Evolutionary conservation across 1,140 invertebrate species (phyloP), one percentile per base, ranked within the genome.

Genomic region (Cyclargus thomasi): DNA sequence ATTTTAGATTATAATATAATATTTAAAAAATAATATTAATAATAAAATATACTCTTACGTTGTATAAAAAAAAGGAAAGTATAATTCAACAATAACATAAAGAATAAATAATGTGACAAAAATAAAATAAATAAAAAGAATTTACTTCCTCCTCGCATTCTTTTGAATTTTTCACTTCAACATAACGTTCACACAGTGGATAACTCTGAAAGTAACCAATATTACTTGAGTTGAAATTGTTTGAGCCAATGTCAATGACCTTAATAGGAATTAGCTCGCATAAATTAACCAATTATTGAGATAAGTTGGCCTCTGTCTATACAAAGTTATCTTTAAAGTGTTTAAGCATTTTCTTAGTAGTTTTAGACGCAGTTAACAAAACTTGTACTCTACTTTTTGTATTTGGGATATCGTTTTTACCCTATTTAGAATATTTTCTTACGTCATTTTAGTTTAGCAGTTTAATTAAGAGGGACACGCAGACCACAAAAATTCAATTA

Each of bases 81-180:
- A 29, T 29, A 29, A 29, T 29, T 29, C 5, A 29, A 7, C 29
- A 7, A 29, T 7, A 23, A 2, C 6, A 6, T 23, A 2, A 23
- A 6, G 8, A 29, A 29, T 7, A 29, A 29, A 20, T 17, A 23
- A 21, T 62, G 16, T n/a, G 14, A 62, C 62, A 23, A n/a, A 29
- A 23, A 4, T 22, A 29, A 29, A 53, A 66, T 59, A 74, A 67
- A 74, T 62, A 69, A 72, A 74, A 70, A 68, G 67, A 39, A 53
- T 70, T 88, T 88, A 88, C 86, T 73, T 79, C 73, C 16, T 90
- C 87, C 82, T 86, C 80, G 85, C 84, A 90, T 72, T 76, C 74
- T 80, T 86, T 86, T 75, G 81, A 77, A 73, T 76, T 78, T 67
- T 80, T 80, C 47, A 76, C 78, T 17, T 80, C 73, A 72, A 80